Evolutionary conservation across 2,797 vertebrate species (phyloP).

Genomic region (Kryptopterus vitreolus): DNA sequence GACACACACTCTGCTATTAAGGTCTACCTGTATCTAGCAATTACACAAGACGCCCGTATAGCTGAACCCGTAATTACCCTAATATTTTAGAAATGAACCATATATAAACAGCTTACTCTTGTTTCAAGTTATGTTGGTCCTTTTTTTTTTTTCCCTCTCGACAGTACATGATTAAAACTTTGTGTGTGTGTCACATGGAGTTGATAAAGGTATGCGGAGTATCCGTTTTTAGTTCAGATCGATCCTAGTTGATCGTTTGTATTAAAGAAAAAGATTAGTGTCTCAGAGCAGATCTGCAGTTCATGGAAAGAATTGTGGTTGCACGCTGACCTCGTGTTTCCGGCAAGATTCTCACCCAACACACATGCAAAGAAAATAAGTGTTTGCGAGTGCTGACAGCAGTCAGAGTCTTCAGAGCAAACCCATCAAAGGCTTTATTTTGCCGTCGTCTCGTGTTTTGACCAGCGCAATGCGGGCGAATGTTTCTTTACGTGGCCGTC

Average conservation of each 20-base stretch:
- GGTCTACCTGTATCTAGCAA: not conserved
- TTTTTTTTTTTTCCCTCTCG: not conserved
- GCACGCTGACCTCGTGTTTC: conserved; percentile 72
- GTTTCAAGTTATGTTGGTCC: not conserved
- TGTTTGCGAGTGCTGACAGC: not conserved
- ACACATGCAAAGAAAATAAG: conserved; percentile 59
- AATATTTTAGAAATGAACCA: not conserved
- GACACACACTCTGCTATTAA: not conserved
- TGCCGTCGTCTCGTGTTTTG: not conserved
- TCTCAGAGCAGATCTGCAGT: conserved; percentile 61
- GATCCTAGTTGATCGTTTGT: not conserved
- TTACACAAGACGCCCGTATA: not conserved
- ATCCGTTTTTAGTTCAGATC: not conserved
- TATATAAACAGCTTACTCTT: not conserved
- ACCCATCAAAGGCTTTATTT: not conserved
- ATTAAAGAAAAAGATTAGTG: conserved; percentile 2
- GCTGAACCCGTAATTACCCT: not conserved
- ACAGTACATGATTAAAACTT: too few species aligned
- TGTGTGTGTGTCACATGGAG: too few species aligned
- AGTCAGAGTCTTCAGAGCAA: not conserved
- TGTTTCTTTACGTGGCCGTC: not conserved
- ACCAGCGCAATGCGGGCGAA: not conserved
- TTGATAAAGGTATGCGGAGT: too few species aligned
- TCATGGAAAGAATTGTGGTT: conserved; percentile 66
- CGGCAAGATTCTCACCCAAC: conserved; percentile 71